Evolutionary conservation across 2,797 vertebrate species (phyloP).

Genomic region (Enteromius argenteus): DNA sequence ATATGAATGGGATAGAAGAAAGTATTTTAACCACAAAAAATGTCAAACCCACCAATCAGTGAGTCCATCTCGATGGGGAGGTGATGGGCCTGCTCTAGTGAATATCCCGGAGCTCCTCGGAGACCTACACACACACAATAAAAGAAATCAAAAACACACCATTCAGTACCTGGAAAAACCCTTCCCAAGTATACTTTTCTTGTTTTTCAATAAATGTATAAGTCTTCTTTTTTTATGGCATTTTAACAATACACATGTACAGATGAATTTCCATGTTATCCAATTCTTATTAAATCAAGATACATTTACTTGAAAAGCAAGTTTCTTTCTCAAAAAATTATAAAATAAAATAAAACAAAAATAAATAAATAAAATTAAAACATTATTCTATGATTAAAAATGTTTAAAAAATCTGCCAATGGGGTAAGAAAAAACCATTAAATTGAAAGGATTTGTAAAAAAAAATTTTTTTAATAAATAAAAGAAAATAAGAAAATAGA

Average conservation of each 20-base stretch:
- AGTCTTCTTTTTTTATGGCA: no score
- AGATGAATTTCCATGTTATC: no score
- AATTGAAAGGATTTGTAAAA: not conserved
- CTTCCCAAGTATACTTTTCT: not conserved
- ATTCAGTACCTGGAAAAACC: not conserved
- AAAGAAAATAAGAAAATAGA: not conserved
- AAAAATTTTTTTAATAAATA: not conserved
- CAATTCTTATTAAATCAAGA: not conserved
- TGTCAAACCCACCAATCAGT: conserved; percentile 86
- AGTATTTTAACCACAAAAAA: not conserved
- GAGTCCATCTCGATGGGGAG: conserved; percentile 99
- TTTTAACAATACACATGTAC: no score
- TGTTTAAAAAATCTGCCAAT: not conserved
- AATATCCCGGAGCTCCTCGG: conserved; percentile 95
- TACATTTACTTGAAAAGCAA: not conserved
- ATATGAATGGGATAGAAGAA: not conserved
- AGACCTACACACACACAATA: conserved; percentile 80
- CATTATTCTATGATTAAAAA: not conserved
- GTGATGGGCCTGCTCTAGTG: conserved; percentile 96
- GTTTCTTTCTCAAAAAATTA: no score
- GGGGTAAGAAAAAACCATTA: not conserved
- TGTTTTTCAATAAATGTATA: not conserved
- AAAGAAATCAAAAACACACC: not conserved
- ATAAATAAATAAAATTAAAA: no score
- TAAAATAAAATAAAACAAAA: no score